Percentiles rank a stretch among this genome's conserved stretches.
phyloP scores from a whole-genome alignment of 1,140 invertebrate genomes.

The Leptinotarsa lineolata region DNA sequence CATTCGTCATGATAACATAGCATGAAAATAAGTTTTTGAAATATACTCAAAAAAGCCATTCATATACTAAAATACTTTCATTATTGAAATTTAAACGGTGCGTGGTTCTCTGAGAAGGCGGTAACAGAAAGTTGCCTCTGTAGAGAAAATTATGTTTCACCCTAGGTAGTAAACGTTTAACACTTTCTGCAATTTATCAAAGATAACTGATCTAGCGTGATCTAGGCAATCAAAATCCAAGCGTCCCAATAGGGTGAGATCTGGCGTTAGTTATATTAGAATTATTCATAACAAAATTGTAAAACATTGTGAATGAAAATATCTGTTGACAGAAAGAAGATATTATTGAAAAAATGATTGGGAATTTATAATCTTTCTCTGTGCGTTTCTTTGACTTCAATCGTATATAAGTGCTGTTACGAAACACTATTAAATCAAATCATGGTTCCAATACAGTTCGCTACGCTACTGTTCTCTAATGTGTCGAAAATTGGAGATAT shows the following conservation, averaged over 20 bases:
- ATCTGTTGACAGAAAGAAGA: too few species aligned
- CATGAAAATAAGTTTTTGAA: too few species aligned
- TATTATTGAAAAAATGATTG: too few species aligned
- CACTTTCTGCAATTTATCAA: constrained; percentile 11
- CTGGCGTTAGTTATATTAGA: background rate
- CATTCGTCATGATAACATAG: too few species aligned
- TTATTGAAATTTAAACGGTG: background rate
- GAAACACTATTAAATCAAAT: background rate
- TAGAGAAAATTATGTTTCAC: constrained; percentile 1
- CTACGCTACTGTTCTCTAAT: constrained; percentile 8
- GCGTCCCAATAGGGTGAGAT: background rate
- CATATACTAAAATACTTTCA: background rate
- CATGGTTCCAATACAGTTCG: background rate
- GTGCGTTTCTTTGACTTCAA: too few species aligned
- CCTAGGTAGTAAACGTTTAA: constrained; percentile 10
- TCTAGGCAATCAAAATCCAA: background rate
- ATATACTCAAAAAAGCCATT: background rate
- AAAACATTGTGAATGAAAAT: too few species aligned
- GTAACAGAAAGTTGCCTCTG: background rate
- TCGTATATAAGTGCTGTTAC: too few species aligned
- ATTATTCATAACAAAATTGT: too few species aligned
- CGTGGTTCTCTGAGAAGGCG: background rate
- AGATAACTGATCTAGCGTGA: constrained; percentile 12
- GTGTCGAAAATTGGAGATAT: constrained; percentile 19
- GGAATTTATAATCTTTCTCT: too few species aligned